Evolutionary conservation across 2,888 invertebrate species (phyloP).

Genomic region (Malachius bipustulatus): DNA sequence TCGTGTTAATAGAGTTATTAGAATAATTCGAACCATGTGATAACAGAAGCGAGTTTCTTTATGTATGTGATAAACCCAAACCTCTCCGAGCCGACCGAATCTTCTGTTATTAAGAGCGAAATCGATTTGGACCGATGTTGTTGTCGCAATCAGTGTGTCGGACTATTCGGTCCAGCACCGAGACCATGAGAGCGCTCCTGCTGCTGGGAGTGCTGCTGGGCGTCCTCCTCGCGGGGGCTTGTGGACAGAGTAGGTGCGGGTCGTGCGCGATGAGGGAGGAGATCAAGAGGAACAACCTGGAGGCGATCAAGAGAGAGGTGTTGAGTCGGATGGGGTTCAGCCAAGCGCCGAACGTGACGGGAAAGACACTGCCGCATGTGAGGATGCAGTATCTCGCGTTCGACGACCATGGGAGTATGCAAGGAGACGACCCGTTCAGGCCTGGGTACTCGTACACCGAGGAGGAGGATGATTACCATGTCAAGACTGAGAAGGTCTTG

Average conservation of each 20-base stretch:
- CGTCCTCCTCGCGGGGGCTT: no score
- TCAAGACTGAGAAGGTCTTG: constrained; percentile 54
- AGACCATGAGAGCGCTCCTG: no score
- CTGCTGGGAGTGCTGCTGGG: no score
- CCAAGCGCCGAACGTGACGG: constrained; percentile 45
- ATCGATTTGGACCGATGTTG: no score
- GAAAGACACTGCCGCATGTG: constrained; percentile 43
- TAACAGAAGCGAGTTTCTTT: no score
- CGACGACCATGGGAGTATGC: constrained; percentile 33
- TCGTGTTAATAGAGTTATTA: no score
- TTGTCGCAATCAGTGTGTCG: no score
- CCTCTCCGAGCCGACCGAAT: no score
- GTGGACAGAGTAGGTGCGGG: constrained; percentile 36
- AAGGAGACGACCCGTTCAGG: constrained; percentile 37
- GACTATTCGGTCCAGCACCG: no score
- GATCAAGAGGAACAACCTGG: constrained; percentile 43
- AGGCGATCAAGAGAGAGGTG: constrained; percentile 48
- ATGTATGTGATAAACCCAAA: no score
- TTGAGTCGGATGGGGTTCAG: constrained; percentile 46
- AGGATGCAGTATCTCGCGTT: constrained; percentile 37
- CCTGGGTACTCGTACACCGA: constrained; percentile 42
- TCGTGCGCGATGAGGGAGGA: constrained; percentile 45
- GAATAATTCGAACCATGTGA: no score
- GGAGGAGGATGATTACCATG: constrained; percentile 55
- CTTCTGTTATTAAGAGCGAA: no score